phyloP scores from a whole-genome alignment of 2,797 vertebrate genomes.

The Lateolabrax maculatus region DNA sequence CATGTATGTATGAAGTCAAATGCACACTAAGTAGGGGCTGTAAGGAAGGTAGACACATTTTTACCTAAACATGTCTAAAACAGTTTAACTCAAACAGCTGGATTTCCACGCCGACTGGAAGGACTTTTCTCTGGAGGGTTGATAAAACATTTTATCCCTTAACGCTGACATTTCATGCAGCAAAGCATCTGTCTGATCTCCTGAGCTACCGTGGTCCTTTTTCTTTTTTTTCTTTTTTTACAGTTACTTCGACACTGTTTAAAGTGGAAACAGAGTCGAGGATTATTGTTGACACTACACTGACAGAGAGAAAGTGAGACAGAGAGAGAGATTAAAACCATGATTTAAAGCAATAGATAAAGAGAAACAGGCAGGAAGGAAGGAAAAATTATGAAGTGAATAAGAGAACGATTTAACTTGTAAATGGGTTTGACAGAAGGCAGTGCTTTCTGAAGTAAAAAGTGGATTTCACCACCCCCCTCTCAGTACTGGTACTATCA shows the following conservation, averaged over 20 bases:
- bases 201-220: neutral
- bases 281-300: neutral
- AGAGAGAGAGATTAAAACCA: neutral
- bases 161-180: neutral
- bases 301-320: neutral
- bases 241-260: neutral
- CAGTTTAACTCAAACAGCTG: neutral
- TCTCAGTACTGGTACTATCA: neutral
- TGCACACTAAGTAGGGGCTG: neutral
- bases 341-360: neutral
- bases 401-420: neutral
- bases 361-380: neutral
- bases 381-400: neutral
- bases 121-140: neutral
- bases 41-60: neutral
- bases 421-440: neutral
- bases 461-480: neutral
- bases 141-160: neutral
- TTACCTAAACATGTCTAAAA: neutral
- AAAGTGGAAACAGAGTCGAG: neutral
- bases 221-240: too few relatives aligned
- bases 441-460: neutral
- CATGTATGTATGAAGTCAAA: neutral
- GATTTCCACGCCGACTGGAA: neutral
- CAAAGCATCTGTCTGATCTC: neutral